Conservation (phyloP, 2,113 vertebrate species). For the Stercorarius parasiticus region DNA sequence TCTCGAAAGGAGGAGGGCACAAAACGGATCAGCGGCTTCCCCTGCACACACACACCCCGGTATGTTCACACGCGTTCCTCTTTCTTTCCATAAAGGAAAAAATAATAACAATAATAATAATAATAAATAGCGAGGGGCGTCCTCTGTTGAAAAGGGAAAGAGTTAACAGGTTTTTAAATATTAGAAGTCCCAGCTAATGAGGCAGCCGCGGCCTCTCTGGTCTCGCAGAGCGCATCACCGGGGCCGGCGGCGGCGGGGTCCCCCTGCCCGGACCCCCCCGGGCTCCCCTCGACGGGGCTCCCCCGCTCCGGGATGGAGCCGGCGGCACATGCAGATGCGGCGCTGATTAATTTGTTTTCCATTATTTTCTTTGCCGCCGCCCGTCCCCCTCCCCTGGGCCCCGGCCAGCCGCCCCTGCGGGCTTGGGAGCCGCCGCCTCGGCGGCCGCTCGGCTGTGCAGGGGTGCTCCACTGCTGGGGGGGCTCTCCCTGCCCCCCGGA, state of each 20-base stretch:
- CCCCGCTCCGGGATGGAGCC: neutral
- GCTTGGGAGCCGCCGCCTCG: neutral
- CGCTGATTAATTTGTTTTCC: neutral
- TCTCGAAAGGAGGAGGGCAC: constrained; percentile 51
- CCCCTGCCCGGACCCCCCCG: neutral
- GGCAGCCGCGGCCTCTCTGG: neutral
- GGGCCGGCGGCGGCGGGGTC: neutral
- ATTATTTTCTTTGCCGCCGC: neutral
- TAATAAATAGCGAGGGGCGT: constrained; percentile 24
- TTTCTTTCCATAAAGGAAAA: neutral
- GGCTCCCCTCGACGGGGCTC: neutral
- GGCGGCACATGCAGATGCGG: neutral
- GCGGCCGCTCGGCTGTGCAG: neutral
- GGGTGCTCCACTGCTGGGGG: neutral
- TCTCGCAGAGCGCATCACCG: neutral
- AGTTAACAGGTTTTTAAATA: constrained; percentile 23
- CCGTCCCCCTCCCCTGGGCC: neutral
- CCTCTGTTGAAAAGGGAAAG: constrained; percentile 31
- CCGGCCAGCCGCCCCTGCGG: neutral
- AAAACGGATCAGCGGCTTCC: constrained; percentile 24
- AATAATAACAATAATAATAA: neutral
- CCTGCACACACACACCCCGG: neutral
- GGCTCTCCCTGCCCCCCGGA: neutral
- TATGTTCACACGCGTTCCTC: neutral
- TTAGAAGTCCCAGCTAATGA: neutral